Evolutionary conservation across 1,140 invertebrate genomes (phyloP), one percentile per base, ranked within the genome.

Genomic region (Agrypnia vestita): DNA sequence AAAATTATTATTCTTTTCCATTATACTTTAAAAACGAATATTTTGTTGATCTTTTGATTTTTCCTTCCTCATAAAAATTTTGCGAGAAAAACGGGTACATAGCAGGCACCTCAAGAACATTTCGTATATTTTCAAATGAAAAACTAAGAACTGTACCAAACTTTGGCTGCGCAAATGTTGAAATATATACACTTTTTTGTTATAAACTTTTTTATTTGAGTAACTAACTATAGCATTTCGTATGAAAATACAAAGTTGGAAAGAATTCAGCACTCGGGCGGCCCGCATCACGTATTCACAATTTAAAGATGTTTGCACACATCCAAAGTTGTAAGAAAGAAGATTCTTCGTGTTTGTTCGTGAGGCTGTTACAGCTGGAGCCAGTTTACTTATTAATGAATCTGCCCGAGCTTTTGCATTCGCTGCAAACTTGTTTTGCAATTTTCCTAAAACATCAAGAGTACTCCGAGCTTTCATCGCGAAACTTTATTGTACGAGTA

Each of bases 271-370:
- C 64, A 46, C 19, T 59, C 61, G 73, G 61, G 78, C 81, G 73
- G 71, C 81, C 81, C 81, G 81, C 78, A 82, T 82, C 74, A 51
- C 67, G 64, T 53, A 64, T 80, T 78, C 71, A 78, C 77, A 72
- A 78, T 78, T 73, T 73, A 75, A 61, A 64, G 59, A 78, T 80
- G 78, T 80, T 82, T 80, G 78, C 78, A 61, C 81, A 80, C 79
- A 80, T 77, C 67, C 25, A 72, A 80, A 80, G 15, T 80, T 49
- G 61, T 43, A 53, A 35, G 53, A 78, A 62, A 78, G 75, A 51
- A 56, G 47, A 81, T 78, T 81, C 80, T 81, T 74, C 51, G 75
- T 73, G 78, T 17, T 56, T 71, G 61, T 76, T 76, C 13, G 25
- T 61, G 15, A 55, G 25, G 25, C 19, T 19, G 69, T 21, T 55